Conservation (phyloP, 2,113 vertebrate species). For the Malurus elegans region DNA sequence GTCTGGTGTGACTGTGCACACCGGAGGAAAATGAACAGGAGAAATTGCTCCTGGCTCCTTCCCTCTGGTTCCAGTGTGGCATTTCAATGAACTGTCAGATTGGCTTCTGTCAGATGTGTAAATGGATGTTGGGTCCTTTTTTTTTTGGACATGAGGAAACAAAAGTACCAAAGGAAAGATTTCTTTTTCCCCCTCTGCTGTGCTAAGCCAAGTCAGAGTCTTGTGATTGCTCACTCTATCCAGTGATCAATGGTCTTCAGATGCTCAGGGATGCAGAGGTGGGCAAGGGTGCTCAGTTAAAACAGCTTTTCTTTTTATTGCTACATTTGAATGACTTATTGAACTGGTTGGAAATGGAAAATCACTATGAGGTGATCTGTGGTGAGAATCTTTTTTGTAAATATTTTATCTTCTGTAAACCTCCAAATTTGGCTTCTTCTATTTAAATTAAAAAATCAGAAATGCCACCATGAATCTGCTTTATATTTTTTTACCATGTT, state of each 20-base stretch:
- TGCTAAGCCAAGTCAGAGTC: background rate
- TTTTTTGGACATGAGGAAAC: background rate
- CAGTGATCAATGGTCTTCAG: background rate
- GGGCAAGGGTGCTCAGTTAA: background rate
- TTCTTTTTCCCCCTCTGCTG: background rate
- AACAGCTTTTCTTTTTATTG: background rate
- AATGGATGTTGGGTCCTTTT: background rate
- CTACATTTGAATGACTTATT: background rate
- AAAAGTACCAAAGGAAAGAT: background rate
- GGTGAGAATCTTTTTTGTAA: background rate
- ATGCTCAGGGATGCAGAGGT: background rate
- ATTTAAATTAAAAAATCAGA: background rate
- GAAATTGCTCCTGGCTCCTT: background rate
- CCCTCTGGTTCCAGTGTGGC: background rate
- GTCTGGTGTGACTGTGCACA: background rate
- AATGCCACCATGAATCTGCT: background rate
- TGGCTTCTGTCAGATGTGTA: background rate
- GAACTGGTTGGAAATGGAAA: background rate
- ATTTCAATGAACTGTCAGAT: background rate
- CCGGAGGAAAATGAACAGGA: background rate
- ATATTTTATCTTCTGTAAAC: background rate
- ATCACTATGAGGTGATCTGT: background rate
- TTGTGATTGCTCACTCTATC: background rate
- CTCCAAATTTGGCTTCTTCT: background rate
- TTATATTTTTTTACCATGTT: background rate